Evolutionary conservation across 2,888 invertebrate species (phyloP).

Genomic region (Agrilus mali): DNA sequence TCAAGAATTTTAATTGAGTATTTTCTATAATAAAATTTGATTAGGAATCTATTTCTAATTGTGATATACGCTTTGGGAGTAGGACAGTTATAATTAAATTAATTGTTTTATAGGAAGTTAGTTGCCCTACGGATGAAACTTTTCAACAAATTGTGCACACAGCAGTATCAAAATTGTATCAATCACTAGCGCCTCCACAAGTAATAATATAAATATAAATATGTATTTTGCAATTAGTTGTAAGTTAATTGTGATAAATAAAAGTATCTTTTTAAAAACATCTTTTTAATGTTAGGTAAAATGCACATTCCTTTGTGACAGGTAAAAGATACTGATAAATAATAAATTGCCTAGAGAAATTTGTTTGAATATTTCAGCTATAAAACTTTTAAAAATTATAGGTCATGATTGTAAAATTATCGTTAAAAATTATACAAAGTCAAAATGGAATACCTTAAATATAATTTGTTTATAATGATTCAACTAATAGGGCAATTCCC

Average conservation of each 20-base stretch:
- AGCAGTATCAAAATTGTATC: constrained; percentile 72
- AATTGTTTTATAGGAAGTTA: constrained; percentile 51
- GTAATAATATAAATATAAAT: constrained; percentile 4
- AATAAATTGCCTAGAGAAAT: too few relatives aligned
- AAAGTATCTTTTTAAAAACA: too few relatives aligned
- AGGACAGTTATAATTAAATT: constrained; percentile 5
- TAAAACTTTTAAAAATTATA: not conserved
- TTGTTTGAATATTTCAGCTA: too few relatives aligned
- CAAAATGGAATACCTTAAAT: not conserved
- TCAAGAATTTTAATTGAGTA: too few relatives aligned
- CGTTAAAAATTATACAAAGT: not conserved
- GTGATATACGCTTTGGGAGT: too few relatives aligned
- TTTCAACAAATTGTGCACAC: constrained; percentile 76
- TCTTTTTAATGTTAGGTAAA: too few relatives aligned
- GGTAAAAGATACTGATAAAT: too few relatives aligned
- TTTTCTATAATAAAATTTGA: not conserved
- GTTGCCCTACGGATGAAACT: constrained; percentile 66
- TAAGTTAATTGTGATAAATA: too few relatives aligned
- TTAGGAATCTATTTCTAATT: not conserved
- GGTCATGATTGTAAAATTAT: too few relatives aligned
- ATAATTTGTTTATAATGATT: constrained; percentile 44
- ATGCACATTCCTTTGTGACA: too few relatives aligned
- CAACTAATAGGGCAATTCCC: constrained; percentile 88
- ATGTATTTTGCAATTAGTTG: too few relatives aligned
- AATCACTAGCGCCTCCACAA: constrained; percentile 57